Percentiles rank a stretch among this genome's conserved stretches.
Evolutionary conservation across 2,888 invertebrate genomes (phyloP).

Genomic region (Calephelis perditalis): DNA sequence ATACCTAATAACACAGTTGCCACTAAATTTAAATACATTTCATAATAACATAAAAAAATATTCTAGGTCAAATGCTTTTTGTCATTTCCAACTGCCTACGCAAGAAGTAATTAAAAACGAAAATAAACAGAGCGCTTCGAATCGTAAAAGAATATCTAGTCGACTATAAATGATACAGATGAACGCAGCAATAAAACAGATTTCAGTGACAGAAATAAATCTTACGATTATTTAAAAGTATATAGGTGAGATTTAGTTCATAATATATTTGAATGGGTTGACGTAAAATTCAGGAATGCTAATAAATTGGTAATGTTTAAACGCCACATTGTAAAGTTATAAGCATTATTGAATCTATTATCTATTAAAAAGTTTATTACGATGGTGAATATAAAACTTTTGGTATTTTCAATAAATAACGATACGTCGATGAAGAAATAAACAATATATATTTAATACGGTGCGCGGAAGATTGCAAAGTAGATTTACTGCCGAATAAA

Average conservation of each 20-base stretch:
- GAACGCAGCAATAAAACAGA: constrained; percentile 74
- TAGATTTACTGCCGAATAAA: constrained; percentile 29
- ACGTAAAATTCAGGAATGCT: constrained; percentile 49
- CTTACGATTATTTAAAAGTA: constrained; percentile 57
- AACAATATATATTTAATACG: constrained; percentile 29
- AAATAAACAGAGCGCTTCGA: constrained; percentile 76
- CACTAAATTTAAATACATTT: constrained; percentile 32
- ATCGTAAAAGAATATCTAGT: constrained; percentile 76
- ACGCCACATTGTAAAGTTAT: constrained; percentile 52
- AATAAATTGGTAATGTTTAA: constrained; percentile 45
- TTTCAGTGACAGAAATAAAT: constrained; percentile 74
- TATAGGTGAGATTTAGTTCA: constrained; percentile 55
- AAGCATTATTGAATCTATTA: constrained; percentile 30
- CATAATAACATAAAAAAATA: constrained; percentile 34
- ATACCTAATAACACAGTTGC: constrained; percentile 27
- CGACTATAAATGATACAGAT: constrained; percentile 75
- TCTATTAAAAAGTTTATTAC: constrained; percentile 25
- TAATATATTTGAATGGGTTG: constrained; percentile 45
- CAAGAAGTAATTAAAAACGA: constrained; percentile 76
- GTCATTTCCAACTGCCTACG: constrained; percentile 70
- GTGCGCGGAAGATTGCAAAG: constrained; percentile 28
- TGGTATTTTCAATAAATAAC: constrained; percentile 59
- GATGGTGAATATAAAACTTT: constrained; percentile 46
- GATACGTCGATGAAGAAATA: constrained; percentile 30
- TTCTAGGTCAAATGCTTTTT: constrained; percentile 55